phyloP scores from a whole-genome alignment of 2,113 vertebrate genomes.

The Cebidichthys violaceus region DNA sequence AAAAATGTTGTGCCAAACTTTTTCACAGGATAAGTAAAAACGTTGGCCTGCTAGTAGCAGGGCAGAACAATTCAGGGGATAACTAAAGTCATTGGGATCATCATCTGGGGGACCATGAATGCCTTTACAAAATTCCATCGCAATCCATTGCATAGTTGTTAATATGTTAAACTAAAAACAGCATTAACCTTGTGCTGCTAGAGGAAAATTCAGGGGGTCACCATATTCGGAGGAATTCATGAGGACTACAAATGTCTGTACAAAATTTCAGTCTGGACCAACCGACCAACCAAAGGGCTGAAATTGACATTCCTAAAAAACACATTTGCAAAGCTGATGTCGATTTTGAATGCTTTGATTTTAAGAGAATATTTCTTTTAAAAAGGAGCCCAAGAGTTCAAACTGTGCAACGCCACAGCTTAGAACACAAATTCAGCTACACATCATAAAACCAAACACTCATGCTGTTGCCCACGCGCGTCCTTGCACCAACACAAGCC shows the following conservation, averaged over 20 bases:
- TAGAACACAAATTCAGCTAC: conserved; percentile 31
- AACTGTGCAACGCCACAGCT: conserved; percentile 28
- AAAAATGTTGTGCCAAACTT: too few relatives aligned
- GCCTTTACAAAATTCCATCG: background rate
- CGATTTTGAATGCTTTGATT: conserved; percentile 1
- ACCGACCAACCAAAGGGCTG: background rate
- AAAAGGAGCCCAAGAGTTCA: conserved; percentile 16
- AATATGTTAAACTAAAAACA: background rate
- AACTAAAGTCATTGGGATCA: background rate
- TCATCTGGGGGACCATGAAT: background rate
- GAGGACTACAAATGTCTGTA: background rate
- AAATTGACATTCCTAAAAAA: background rate
- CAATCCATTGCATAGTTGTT: background rate
- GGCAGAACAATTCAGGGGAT: background rate
- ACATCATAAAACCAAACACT: conserved; percentile 49
- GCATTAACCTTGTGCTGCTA: background rate
- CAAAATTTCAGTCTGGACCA: background rate
- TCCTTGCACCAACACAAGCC: conserved; percentile 58
- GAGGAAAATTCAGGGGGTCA: background rate
- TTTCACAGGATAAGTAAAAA: too few relatives aligned
- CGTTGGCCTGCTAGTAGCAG: background rate
- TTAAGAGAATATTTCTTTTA: background rate
- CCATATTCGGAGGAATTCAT: background rate
- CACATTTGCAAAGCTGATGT: background rate
- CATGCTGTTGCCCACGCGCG: conserved; percentile 32